A percentile compares a stretch with the other conserved stretches of the same genome.
phyloP scores from a whole-genome alignment of 2,113 vertebrate genomes.

The Gobiocypris rarus region DNA sequence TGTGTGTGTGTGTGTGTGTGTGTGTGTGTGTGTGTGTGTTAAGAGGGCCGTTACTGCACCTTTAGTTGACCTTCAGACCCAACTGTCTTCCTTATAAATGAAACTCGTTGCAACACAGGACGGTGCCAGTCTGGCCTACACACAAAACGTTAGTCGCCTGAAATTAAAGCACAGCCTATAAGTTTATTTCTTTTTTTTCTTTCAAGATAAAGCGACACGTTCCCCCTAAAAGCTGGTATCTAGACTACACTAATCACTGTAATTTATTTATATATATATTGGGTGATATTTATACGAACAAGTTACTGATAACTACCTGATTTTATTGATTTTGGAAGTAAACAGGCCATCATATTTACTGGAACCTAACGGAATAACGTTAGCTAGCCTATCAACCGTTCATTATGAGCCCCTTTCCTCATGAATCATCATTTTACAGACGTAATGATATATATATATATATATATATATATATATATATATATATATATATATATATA shows the following conservation, averaged over 20 bases:
- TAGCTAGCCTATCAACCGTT: constrained; percentile 57
- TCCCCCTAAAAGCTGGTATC: neutral
- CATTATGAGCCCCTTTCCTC: constrained; percentile 37
- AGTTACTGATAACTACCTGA: no score
- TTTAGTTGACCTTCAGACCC: constrained; percentile 64
- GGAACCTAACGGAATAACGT: constrained; percentile 75
- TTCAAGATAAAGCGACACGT: neutral
- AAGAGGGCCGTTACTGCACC: constrained; percentile 51
- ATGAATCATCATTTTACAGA: neutral
- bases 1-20: no score
- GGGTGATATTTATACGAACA: no score
- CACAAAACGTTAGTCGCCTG: constrained; percentile 5
- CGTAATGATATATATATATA: neutral
- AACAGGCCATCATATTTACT: constrained; percentile 68
- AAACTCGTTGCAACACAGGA: constrained; percentile 51
- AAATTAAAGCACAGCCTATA: neutral
- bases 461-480: no score
- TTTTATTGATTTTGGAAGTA: neutral
- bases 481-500: no score
- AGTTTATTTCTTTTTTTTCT: neutral
- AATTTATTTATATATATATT: no score
- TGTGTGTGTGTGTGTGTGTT: neutral
- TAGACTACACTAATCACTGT: neutral
- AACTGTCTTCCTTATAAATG: constrained; percentile 55
- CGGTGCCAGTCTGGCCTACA: constrained; percentile 29